Evolutionary conservation across 2,888 invertebrate species (phyloP).

Genomic region (Drosophila anomalata): DNA sequence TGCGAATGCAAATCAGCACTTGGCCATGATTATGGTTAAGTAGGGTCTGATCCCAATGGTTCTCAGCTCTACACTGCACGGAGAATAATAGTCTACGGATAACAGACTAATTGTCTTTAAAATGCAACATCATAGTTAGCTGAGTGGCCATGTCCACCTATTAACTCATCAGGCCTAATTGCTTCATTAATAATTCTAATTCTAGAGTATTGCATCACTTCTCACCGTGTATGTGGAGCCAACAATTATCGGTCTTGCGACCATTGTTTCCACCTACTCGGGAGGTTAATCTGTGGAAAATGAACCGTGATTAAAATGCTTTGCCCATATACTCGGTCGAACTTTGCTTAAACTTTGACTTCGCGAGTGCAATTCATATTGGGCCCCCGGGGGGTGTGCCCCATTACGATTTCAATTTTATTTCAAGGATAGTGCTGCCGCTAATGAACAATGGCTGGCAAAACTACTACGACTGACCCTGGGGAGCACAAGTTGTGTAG

Average conservation of each 20-base stretch:
- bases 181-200: neutral
- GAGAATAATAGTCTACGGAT: neutral
- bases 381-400: constrained; percentile 61
- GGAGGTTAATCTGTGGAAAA: constrained; percentile 58
- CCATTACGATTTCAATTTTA: constrained; percentile 64
- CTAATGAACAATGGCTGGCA: constrained; percentile 46
- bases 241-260: constrained; percentile 46
- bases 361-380: constrained; percentile 40
- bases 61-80: constrained; percentile 14
- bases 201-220: neutral
- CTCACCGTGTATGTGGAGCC: constrained; percentile 10
- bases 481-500: constrained; percentile 34
- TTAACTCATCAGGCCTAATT: neutral
- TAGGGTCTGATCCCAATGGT: constrained; percentile 32
- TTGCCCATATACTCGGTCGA: constrained; percentile 58
- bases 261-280: constrained; percentile 56
- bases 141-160: neutral
- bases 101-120: neutral
- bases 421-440: constrained; percentile 64
- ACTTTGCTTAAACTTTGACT: constrained; percentile 57
- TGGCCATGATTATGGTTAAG: constrained; percentile 44
- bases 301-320: constrained; percentile 63
- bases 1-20: constrained; percentile 44
- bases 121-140: neutral
- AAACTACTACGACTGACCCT: constrained; percentile 55